Conservation (phyloP, 1,140 invertebrate species). For the Nixonia krombeini region DNA sequence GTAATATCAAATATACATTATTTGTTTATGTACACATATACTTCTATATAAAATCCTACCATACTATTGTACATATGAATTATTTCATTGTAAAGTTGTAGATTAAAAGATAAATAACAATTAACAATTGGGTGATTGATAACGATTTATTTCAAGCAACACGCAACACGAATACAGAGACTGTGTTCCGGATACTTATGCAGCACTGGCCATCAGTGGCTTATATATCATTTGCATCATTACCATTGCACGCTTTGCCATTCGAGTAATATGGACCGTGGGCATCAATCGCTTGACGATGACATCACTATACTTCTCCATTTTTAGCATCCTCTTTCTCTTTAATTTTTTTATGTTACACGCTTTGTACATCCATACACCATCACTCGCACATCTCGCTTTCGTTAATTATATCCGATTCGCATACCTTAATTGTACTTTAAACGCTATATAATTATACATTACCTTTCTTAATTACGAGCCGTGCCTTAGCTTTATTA, state of each 20-base stretch:
- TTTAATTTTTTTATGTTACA: conserved; percentile 26
- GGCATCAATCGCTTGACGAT: too few relatives aligned
- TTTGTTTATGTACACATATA: too few relatives aligned
- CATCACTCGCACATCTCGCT: conserved; percentile 4
- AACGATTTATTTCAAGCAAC: conserved; percentile 66
- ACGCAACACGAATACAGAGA: conserved; percentile 63
- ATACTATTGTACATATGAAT: too few relatives aligned
- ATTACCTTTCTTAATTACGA: conserved; percentile 23
- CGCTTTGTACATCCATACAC: conserved; percentile 24
- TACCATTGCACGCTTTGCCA: conserved; percentile 1
- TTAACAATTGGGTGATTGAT: conserved; percentile 2
- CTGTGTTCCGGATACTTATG: conserved; percentile 24
- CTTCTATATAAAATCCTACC: too few relatives aligned
- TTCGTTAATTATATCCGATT: conserved; percentile 14
- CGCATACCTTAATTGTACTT: conserved; percentile 14
- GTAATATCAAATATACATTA: too few relatives aligned
- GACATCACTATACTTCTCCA: too few relatives aligned
- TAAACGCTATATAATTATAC: conserved; percentile 18
- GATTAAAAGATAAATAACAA: too few relatives aligned
- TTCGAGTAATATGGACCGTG: neutral
- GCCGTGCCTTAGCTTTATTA: conserved; percentile 21
- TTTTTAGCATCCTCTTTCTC: neutral
- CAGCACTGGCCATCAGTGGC: conserved; percentile 33
- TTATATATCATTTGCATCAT: conserved; percentile 20
- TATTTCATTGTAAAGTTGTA: too few relatives aligned